Evolutionary conservation across 2,797 vertebrate species (phyloP).

Genomic region (Amphiprion clarkii): DNA sequence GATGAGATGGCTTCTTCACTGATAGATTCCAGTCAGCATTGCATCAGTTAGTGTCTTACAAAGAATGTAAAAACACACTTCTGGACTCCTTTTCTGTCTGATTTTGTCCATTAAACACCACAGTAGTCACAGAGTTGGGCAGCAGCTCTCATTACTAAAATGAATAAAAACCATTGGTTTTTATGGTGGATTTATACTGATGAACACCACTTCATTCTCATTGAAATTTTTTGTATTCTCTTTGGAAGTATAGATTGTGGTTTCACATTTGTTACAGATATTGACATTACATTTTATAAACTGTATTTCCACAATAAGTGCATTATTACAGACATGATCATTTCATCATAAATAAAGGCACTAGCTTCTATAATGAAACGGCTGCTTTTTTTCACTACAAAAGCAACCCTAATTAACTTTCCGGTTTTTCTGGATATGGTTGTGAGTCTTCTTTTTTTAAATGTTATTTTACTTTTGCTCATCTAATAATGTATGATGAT

Average conservation of each 20-base stretch:
- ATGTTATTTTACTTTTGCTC: not conserved
- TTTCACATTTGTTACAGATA: slow-evolving; percentile 9
- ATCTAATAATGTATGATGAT: not conserved
- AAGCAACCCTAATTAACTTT: not conserved
- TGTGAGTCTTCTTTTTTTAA: not conserved
- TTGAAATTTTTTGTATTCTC: slow-evolving; percentile 7
- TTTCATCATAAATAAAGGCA: slow-evolving; percentile 53
- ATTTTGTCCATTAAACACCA: not conserved
- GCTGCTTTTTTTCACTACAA: not conserved
- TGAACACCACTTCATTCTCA: slow-evolving; percentile 24
- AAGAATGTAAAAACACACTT: not conserved
- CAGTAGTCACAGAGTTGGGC: not conserved
- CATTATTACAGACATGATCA: slow-evolving; percentile 1
- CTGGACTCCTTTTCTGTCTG: not conserved
- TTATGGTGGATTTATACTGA: too few relatives aligned
- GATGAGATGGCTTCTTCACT: slow-evolving; percentile 24
- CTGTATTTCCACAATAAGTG: slow-evolving; percentile 57
- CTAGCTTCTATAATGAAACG: slow-evolving; percentile 27
- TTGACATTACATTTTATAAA: slow-evolving; percentile 10
- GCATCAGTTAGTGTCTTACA: not conserved
- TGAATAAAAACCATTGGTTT: too few relatives aligned
- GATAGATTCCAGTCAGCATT: not conserved
- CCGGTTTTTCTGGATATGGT: slow-evolving; percentile 11
- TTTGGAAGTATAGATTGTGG: slow-evolving; percentile 30
- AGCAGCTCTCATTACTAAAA: not conserved